Evolutionary conservation across 2,113 vertebrate genomes (phyloP).

Genomic region (Oryctolagus cuniculus): mOryCun1.1 NC_091437.1:51424501-51425000

Average conservation of each 20-base stretch:
- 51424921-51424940: conserved; percentile 47
- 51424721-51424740: background rate
- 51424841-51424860: background rate
- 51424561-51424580: background rate
- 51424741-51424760: background rate
- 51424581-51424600: background rate
- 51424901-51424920: conserved; percentile 48
- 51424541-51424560: background rate
- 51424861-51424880: background rate
- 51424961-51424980: conserved; percentile 17
- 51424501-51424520: background rate
- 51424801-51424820: background rate
- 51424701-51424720: background rate
- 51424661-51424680: background rate
- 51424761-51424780: background rate
- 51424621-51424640: background rate
- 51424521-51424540: background rate
- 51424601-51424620: background rate
- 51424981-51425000: conserved; percentile 55
- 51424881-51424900: conserved; percentile 61
- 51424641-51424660: background rate
- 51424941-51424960: conserved; percentile 52
- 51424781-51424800: background rate
- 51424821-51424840: background rate
- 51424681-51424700: background rate